phyloP scores from a whole-genome alignment of 2,797 vertebrate species.

The Microchirus variegatus region DNA sequence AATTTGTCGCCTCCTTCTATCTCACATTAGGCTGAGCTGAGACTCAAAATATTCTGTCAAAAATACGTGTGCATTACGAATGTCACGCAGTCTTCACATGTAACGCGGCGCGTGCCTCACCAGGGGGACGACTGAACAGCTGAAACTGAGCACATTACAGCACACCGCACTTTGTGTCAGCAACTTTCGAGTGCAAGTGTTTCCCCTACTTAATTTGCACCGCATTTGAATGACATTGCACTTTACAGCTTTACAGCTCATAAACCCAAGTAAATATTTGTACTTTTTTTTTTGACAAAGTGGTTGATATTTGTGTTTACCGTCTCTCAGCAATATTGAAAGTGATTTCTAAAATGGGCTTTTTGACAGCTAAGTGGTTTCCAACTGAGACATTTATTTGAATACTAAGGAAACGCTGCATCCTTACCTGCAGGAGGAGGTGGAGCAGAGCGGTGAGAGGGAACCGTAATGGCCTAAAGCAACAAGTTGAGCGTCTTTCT shows the following conservation, averaged over 20 bases:
- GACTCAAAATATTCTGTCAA: background rate
- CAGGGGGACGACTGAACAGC: conserved; percentile 26
- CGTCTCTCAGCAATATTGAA: conserved; percentile 3
- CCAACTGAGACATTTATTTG: conserved; percentile 1
- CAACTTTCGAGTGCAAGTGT: conserved; percentile 25
- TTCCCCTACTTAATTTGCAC: conserved; percentile 34
- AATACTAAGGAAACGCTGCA: conserved; percentile 28
- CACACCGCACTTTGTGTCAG: conserved; percentile 37
- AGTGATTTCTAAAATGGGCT: conserved; percentile 27
- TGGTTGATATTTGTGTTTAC: conserved; percentile 2
- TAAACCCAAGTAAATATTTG: conserved; percentile 10
- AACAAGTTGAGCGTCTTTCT: conserved; percentile 69
- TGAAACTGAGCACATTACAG: conserved; percentile 25
- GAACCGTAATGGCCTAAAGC: conserved; percentile 48
- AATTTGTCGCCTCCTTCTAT: conserved; percentile 1
- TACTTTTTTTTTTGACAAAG: background rate
- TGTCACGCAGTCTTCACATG: conserved; percentile 13
- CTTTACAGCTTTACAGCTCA: conserved; percentile 11
- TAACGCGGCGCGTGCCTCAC: conserved; percentile 16
- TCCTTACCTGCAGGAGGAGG: conserved; percentile 41
- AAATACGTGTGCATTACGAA: conserved; percentile 6
- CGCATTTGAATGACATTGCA: conserved; percentile 28
- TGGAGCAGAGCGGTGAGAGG: conserved; percentile 32
- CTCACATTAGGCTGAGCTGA: conserved; percentile 13
- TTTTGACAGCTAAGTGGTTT: conserved; percentile 44